These are phyloP conservation scores for Rhinichthys klamathensis DNA, from an alignment of 2,113 vertebrate genomes.

Conservation along the genomic window DNA sequence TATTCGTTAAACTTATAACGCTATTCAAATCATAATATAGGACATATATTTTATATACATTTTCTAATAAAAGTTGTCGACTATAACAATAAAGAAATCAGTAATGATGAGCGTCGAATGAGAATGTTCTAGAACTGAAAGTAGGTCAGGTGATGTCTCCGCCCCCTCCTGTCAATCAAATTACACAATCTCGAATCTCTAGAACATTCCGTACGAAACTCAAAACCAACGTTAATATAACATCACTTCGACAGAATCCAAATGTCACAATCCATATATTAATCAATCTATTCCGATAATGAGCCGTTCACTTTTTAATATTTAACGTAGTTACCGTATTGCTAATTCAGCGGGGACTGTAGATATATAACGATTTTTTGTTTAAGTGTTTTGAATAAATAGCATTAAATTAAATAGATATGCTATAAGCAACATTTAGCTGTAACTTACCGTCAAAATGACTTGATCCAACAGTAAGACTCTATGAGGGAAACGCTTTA, in stretches of 20 bases:
- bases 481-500: background rate
- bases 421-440: background rate
- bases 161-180: background rate
- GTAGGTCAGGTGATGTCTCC: background rate
- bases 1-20: background rate
- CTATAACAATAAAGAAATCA: background rate
- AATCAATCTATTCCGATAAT: background rate
- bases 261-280: background rate
- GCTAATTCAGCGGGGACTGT: background rate
- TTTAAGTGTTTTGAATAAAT: background rate
- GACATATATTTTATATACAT: background rate
- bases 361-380: background rate
- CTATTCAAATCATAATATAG: background rate
- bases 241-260: background rate
- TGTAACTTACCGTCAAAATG: background rate
- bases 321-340: background rate
- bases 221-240: background rate
- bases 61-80: background rate
- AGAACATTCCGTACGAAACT: background rate
- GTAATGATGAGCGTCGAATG: background rate
- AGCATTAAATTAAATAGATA: background rate
- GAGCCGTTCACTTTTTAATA: background rate
- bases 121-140: slow-evolving; percentile 10
- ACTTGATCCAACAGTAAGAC: background rate
- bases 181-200: background rate